Evolutionary conservation across 1,140 invertebrate species (phyloP).

Genomic region (Linepithema humile): DNA sequence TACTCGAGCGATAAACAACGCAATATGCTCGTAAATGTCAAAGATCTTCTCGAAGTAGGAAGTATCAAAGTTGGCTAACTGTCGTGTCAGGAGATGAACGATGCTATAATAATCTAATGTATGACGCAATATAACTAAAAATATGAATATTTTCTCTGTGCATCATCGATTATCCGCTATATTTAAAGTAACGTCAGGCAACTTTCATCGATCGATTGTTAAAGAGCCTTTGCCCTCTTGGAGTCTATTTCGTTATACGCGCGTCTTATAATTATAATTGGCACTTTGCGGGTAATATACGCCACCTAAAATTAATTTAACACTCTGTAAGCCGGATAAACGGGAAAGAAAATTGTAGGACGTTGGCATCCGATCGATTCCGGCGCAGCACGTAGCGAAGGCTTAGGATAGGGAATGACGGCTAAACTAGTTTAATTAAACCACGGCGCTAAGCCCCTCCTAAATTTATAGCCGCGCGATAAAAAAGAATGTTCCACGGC

Average conservation of each 20-base stretch:
- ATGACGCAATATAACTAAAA: background rate
- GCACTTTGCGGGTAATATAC: background rate
- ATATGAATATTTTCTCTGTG: constrained; percentile 14
- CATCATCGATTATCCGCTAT: background rate
- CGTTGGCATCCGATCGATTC: constrained; percentile 55
- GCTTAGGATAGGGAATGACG: constrained; percentile 59
- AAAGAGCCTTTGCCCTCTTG: background rate
- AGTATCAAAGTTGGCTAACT: background rate
- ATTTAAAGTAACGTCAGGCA: background rate
- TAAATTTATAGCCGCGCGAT: constrained; percentile 74
- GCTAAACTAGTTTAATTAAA: constrained; percentile 78
- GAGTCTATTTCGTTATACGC: background rate
- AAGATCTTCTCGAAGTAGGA: background rate
- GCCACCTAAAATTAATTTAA: constrained; percentile 58
- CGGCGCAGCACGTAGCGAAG: constrained; percentile 36
- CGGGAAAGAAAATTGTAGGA: constrained; percentile 48
- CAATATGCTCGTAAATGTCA: constrained; percentile 22
- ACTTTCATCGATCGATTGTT: constrained; percentile 29
- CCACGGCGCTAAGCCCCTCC: constrained; percentile 69
- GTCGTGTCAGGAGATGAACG: background rate
- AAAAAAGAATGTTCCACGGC: constrained; percentile 64
- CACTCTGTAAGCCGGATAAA: constrained; percentile 28
- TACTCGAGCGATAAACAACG: background rate
- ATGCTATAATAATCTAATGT: constrained; percentile 11
- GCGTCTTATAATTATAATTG: constrained; percentile 2